A percentile compares a stretch with the other conserved stretches of the same genome.
Conservation (phyloP, 2,113 vertebrate species). For the Chascanopsetta lugubris region DNA sequence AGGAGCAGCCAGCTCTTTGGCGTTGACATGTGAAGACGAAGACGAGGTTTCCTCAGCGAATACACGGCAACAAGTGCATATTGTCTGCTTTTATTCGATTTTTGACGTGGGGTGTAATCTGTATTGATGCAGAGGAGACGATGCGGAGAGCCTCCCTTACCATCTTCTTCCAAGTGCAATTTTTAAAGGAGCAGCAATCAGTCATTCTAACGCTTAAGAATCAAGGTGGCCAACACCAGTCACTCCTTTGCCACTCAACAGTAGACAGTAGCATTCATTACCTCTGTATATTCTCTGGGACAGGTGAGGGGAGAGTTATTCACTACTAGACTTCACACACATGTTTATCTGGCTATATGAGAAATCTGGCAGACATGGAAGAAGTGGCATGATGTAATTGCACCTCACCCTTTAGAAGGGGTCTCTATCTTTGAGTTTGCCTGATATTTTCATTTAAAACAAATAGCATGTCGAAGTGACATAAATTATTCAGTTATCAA, state of each 20-base stretch:
- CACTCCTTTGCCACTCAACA: background rate
- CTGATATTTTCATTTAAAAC: no score
- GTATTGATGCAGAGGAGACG: constrained; percentile 1
- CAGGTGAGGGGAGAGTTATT: no score
- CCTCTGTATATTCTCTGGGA: background rate
- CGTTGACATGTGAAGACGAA: constrained; percentile 32
- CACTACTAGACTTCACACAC: no score
- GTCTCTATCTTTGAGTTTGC: no score
- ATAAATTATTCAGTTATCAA: no score
- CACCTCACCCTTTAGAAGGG: no score
- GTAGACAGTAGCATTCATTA: background rate
- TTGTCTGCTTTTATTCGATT: constrained; percentile 9
- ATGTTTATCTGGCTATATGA: no score
- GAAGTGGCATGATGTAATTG: no score
- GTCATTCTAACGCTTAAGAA: background rate
- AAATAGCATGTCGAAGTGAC: no score
- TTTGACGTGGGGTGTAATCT: background rate
- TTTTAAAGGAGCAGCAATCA: background rate
- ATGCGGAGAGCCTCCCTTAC: background rate
- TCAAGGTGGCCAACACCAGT: background rate
- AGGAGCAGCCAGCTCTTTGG: constrained; percentile 34
- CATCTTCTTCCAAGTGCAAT: background rate
- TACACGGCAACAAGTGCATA: constrained; percentile 30
- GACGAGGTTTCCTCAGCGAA: constrained; percentile 20
- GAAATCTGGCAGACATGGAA: no score